These are phyloP conservation scores for Apodemus agrarius DNA, from an alignment of 2,797 vertebrate genomes.

Conservation along the genomic window DNA sequence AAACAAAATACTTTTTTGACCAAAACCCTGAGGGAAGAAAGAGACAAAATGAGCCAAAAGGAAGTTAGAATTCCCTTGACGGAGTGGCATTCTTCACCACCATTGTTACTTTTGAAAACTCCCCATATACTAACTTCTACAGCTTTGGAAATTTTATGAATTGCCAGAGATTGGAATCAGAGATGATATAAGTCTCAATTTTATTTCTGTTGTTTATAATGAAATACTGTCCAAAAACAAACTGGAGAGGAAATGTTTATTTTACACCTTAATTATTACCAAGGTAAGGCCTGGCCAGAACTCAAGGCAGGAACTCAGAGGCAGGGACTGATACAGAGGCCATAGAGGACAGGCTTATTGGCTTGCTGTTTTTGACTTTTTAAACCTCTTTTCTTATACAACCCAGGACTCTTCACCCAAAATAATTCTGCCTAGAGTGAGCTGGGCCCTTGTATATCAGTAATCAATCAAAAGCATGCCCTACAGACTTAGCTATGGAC, in stretches of 20 bases:
- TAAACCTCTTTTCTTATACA: background rate
- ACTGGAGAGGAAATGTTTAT: background rate
- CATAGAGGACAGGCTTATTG: background rate
- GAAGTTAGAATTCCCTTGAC: background rate
- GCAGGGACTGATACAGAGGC: background rate
- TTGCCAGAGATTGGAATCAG: background rate
- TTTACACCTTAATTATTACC: background rate
- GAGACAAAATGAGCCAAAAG: background rate
- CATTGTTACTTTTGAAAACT: background rate
- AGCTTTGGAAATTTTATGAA: background rate
- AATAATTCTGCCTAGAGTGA: background rate
- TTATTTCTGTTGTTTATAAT: background rate
- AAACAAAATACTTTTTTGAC: background rate
- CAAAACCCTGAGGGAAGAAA: background rate
- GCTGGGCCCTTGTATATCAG: accelerated
- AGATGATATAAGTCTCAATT: no score
- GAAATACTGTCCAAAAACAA: background rate
- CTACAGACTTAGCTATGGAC: no score
- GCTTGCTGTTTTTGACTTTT: background rate
- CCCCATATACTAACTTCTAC: background rate
- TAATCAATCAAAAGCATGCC: background rate
- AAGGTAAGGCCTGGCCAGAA: background rate
- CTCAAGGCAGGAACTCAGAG: background rate
- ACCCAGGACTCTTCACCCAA: background rate
- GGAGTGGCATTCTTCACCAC: background rate